These are phyloP conservation scores for Coluber constrictor DNA, from an alignment of 2,797 vertebrate genomes.

Conservation along the genomic window DNA sequence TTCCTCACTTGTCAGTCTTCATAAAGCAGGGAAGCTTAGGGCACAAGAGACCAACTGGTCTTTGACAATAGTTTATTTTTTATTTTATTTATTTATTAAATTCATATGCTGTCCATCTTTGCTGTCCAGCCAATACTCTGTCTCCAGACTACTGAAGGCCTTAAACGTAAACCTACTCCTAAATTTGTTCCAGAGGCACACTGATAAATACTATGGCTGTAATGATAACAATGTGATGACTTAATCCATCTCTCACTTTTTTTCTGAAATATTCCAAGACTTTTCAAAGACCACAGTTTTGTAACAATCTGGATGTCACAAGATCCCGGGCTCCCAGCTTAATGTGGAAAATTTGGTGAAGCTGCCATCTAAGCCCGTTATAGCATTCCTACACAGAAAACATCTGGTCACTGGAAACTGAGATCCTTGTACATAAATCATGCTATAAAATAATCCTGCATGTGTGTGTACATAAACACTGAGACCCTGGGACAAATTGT, in stretches of 20 bases:
- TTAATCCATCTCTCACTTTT: background rate
- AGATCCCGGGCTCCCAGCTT: background rate
- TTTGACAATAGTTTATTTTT: background rate
- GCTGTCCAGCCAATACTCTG: background rate
- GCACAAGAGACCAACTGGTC: background rate
- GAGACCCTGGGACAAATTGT: background rate
- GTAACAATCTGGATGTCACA: background rate
- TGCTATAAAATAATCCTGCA: background rate
- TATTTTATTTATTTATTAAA: background rate
- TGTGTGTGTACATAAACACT: background rate
- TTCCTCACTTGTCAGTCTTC: background rate
- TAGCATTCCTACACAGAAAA: background rate
- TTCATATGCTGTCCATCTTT: background rate
- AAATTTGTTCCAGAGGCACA: background rate
- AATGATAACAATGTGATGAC: background rate
- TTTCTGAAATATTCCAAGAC: background rate
- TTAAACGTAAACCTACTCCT: background rate
- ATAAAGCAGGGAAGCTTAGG: background rate
- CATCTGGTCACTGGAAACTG: background rate
- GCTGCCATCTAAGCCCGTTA: background rate
- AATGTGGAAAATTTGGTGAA: conserved; percentile 10
- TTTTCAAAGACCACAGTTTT: background rate
- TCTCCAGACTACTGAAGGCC: too few species aligned
- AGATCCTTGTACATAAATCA: too few species aligned
- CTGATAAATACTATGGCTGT: background rate